These are phyloP conservation scores for Calidris pugnax DNA, from an alignment of 2,113 vertebrate species.

Conservation along the genomic window DNA sequence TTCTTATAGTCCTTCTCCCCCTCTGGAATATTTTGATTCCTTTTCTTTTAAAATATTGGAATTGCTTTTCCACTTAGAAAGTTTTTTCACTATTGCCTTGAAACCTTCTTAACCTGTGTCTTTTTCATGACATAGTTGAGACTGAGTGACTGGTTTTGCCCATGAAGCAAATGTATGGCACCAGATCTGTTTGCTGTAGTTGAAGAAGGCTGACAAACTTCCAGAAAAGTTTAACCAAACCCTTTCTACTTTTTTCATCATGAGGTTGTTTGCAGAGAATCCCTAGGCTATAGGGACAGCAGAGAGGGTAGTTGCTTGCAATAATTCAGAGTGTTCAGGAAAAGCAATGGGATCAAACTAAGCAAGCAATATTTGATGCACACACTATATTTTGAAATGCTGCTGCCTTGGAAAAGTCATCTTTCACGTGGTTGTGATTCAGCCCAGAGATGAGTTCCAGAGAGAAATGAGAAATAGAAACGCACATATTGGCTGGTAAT, in stretches of 20 bases:
- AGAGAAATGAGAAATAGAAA: conserved; percentile 39
- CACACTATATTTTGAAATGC: conserved; percentile 9
- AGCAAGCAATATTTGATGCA: not conserved
- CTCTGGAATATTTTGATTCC: not conserved
- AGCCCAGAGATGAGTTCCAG: conserved; percentile 34
- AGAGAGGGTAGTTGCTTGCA: not conserved
- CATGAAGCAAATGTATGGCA: not conserved
- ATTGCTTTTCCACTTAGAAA: not conserved
- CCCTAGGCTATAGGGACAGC: not conserved
- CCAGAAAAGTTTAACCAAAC: not conserved
- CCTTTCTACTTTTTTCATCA: not conserved
- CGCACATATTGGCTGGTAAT: conserved; percentile 25
- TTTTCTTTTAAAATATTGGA: not conserved
- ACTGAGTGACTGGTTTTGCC: not conserved
- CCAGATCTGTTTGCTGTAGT: not conserved
- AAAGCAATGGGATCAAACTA: conserved; percentile 8
- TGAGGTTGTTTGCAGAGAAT: not conserved
- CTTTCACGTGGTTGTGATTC: conserved; percentile 47
- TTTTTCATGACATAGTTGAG: not conserved
- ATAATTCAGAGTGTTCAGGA: not conserved
- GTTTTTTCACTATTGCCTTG: not conserved
- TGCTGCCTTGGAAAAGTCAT: conserved; percentile 40
- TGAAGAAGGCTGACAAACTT: not conserved
- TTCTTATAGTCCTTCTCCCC: not conserved
- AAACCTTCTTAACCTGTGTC: not conserved